Conservation (phyloP, 2,797 vertebrate genomes). For the Clarias platycephalus region DNA sequence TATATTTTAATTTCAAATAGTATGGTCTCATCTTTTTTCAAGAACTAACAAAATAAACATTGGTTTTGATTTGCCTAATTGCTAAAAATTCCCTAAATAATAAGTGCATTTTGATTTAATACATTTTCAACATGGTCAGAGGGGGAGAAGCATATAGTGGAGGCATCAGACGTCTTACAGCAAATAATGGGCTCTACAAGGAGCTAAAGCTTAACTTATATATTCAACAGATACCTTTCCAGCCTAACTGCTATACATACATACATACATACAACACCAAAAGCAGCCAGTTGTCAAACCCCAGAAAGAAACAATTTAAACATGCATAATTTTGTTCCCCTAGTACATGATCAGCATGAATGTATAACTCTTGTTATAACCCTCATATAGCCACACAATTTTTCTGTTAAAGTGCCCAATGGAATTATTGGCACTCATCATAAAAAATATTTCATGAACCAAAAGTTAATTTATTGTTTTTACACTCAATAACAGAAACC, state of each 20-base stretch:
- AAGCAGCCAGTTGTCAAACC: constrained; percentile 60
- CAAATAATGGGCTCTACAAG: constrained; percentile 17
- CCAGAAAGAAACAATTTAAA: constrained; percentile 41
- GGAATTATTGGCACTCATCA: background rate
- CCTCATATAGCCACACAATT: background rate
- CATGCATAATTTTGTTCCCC: constrained; percentile 70
- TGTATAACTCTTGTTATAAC: no score
- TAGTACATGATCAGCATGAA: constrained; percentile 18
- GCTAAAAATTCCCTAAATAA: constrained; percentile 57
- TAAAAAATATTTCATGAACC: background rate
- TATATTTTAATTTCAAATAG: constrained; percentile 60
- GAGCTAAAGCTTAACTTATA: background rate
- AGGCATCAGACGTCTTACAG: constrained; percentile 51
- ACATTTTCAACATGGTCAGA: constrained; percentile 57
- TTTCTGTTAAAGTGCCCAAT: background rate
- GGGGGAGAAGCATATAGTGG: constrained; percentile 44
- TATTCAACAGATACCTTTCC: background rate
- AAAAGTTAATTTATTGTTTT: no score
- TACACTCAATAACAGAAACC: background rate
- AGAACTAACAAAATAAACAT: constrained; percentile 65
- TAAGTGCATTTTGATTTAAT: constrained; percentile 44
- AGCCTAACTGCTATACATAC: background rate
- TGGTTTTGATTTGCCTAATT: constrained; percentile 51
- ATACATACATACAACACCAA: constrained; percentile 35
- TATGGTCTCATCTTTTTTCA: constrained; percentile 54